Evolutionary conservation across 2,113 vertebrate species (phyloP).

Genomic region (Trinectes maculatus): DNA sequence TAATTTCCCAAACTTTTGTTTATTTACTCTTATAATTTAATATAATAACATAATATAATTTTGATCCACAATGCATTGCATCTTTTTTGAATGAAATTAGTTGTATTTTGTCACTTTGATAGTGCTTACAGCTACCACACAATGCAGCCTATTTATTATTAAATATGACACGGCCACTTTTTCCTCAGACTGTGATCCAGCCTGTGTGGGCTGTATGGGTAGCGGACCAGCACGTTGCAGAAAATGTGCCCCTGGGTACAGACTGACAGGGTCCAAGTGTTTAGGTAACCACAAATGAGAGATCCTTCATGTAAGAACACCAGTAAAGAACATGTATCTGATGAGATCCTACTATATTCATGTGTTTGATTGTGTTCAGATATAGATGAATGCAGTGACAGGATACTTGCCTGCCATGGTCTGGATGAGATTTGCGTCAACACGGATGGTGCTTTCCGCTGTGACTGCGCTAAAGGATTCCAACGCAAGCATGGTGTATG

Average conservation of each 20-base stretch:
- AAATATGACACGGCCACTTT: background rate
- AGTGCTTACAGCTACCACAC: background rate
- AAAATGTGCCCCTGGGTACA: constrained; percentile 92
- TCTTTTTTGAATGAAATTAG: background rate
- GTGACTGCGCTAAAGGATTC: constrained; percentile 85
- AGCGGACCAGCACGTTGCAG: constrained; percentile 90
- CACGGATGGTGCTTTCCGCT: constrained; percentile 88
- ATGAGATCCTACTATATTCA: no score
- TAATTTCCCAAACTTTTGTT: background rate
- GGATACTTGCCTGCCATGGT: constrained; percentile 83
- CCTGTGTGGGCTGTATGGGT: constrained; percentile 94
- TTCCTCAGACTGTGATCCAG: constrained; percentile 87
- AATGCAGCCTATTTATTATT: background rate
- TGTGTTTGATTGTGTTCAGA: constrained; percentile 84
- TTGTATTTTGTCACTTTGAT: no score
- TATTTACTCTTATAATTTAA: background rate
- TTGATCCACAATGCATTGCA: background rate
- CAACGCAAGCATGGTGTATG: constrained; percentile 78
- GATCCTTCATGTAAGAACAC: no score
- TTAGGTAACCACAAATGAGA: constrained; percentile 80
- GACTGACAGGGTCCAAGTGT: constrained; percentile 89
- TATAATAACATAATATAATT: background rate
- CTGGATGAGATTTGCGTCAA: constrained; percentile 89
- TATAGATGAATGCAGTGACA: constrained; percentile 87
- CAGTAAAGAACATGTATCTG: no score